phyloP scores from a whole-genome alignment of 2,113 vertebrate genomes.

The Dicrurus megarhynchus region DNA sequence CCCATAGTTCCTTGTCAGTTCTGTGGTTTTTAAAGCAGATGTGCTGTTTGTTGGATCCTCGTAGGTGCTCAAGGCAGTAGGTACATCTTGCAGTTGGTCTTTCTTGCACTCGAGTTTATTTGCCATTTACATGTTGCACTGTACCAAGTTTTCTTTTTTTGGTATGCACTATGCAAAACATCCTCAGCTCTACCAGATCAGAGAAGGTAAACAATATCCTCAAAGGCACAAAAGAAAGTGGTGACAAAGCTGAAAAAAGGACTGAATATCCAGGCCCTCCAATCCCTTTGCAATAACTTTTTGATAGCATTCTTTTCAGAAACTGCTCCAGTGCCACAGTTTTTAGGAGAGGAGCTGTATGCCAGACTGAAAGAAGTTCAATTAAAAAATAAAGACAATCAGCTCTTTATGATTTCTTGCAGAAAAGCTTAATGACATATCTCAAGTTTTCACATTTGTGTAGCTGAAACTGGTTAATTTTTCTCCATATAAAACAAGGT shows the following conservation, averaged over 20 bases:
- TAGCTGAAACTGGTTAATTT: constrained; percentile 71
- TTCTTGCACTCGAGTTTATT: neutral
- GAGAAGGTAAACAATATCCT: neutral
- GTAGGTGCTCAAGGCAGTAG: neutral
- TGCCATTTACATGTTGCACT: neutral
- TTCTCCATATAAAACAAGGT: constrained; percentile 68
- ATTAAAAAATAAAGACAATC: constrained; percentile 62
- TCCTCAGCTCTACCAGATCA: neutral
- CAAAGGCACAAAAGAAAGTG: neutral
- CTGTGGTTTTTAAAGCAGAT: neutral
- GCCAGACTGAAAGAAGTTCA: constrained; percentile 31
- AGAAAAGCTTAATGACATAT: constrained; percentile 59
- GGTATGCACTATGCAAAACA: neutral
- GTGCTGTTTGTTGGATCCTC: neutral
- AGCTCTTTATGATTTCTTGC: constrained; percentile 51
- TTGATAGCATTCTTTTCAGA: neutral
- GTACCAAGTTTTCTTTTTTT: neutral
- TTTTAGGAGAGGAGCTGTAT: constrained; percentile 35
- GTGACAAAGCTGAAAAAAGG: neutral
- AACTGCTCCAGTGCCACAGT: neutral
- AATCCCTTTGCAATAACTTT: neutral
- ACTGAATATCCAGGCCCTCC: neutral
- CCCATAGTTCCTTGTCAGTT: neutral
- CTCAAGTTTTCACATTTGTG: constrained; percentile 67
- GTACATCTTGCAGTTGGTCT: neutral